Evolutionary conservation across 2,888 invertebrate genomes (phyloP), one percentile per base, ranked within the genome.

Genomic region (Dysmachus trigonus): DNA sequence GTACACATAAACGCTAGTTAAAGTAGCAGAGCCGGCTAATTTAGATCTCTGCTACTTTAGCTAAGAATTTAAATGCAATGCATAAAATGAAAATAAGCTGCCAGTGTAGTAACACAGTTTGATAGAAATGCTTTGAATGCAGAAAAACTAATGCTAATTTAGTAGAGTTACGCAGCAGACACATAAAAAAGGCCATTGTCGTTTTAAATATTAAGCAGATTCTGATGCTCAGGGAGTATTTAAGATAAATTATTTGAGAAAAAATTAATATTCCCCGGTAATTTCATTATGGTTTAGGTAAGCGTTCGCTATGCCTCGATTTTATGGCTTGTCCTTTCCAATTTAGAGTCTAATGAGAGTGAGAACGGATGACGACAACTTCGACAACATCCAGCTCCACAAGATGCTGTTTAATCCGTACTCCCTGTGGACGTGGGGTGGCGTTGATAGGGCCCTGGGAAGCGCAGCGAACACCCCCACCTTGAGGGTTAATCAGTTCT

Each of bases 381-480:
- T 94, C 0, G 94, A 94, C 89, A 95, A 95, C 90, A 92, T 95
- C 4, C 95, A 96, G 88, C 93, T 97, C 74, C 96, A 96, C 90
- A 94, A 95, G 91, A 95, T 96, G 94, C 92, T 96, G 86, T 96
- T 96, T 92, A 96, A 97, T 93, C 97, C 97, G 0, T 97, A 95
- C 90, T 93, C 93, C 10, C 91, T 97, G 86, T 96, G 96, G 93
- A 88, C 91, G 0, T 91, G 92, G 18, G 93, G 93, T 2, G 95
- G 95, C 0, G 91, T 97, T 87, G 95, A 95, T 88, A 92, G 92
- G 38, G 94, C 96, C 0, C 90, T 97, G 51, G 91, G 92, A 82
- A 95, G 96, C 0, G 96, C 96, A 0, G 93, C 95, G 89, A 92
- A 93, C 89, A 95, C 95, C 0, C 93, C 93, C 1, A 94, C 96